phyloP scores from a whole-genome alignment of 2,113 vertebrate genomes.

The Nothobranchius furzeri region DNA sequence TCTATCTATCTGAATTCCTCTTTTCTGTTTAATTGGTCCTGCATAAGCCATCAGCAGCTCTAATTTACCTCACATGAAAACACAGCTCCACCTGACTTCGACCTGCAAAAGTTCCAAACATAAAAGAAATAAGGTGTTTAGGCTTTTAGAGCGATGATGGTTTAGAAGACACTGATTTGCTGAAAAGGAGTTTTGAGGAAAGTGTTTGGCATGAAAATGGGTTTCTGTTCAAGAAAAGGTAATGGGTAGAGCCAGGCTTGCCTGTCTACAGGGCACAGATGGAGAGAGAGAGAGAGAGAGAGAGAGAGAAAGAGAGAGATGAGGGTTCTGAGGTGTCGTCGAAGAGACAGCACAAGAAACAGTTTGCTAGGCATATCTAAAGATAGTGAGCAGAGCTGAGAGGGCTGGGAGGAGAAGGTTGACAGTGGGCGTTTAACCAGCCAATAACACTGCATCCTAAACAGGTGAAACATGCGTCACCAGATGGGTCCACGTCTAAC shows the following conservation, averaged over 20 bases:
- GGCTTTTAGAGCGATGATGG: constrained; percentile 31
- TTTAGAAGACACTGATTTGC: constrained; percentile 46
- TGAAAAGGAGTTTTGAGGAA: constrained; percentile 49
- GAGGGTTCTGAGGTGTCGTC: constrained; percentile 21
- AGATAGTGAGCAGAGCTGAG: constrained; percentile 59
- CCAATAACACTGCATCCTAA: constrained; percentile 52
- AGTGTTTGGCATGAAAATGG: constrained; percentile 38
- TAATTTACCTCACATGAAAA: constrained; percentile 63
- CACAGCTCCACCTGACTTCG: constrained; percentile 50
- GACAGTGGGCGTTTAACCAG: constrained; percentile 58
- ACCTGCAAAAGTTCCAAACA: constrained; percentile 53
- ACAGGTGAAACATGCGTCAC: constrained; percentile 59
- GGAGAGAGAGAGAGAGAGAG: constrained; percentile 24
- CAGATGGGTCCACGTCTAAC: constrained; percentile 22
- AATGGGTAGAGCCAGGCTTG: constrained; percentile 44
- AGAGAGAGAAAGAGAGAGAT: constrained; percentile 14
- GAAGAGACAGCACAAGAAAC: constrained; percentile 63
- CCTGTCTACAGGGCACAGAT: constrained; percentile 32
- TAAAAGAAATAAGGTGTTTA: constrained; percentile 40
- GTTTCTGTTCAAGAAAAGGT: constrained; percentile 46
- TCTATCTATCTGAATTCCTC: constrained; percentile 20
- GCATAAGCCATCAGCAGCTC: constrained; percentile 23
- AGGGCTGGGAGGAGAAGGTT: constrained; percentile 44
- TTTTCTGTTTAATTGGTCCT: constrained; percentile 49
- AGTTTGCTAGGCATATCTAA: constrained; percentile 63